phyloP scores from a whole-genome alignment of 2,797 vertebrate species.

The Arremon aurantiirostris region DNA sequence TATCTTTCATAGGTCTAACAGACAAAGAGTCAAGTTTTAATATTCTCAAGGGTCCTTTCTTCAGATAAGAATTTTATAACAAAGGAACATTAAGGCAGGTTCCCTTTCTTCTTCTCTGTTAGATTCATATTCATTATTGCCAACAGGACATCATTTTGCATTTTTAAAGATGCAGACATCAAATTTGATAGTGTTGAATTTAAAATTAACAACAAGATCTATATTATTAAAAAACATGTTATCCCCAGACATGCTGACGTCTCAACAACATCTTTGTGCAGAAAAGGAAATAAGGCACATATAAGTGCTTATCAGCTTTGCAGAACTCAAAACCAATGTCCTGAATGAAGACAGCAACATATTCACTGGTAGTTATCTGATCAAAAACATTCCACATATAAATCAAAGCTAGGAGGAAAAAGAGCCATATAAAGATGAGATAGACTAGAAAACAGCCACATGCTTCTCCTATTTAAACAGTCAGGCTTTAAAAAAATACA shows the following conservation, averaged over 20 bases:
- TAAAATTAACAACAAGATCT: slow-evolving; percentile 60
- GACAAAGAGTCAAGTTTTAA: slow-evolving; percentile 41
- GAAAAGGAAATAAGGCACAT: slow-evolving; percentile 56
- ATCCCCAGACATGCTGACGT: slow-evolving; percentile 61
- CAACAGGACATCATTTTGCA: slow-evolving; percentile 36
- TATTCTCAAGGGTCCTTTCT: slow-evolving; percentile 46
- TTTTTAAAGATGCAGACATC: slow-evolving; percentile 58
- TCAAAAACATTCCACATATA: slow-evolving; percentile 56
- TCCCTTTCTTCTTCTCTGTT: not conserved
- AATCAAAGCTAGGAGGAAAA: slow-evolving; percentile 40
- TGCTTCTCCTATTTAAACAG: slow-evolving; percentile 18
- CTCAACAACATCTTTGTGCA: slow-evolving; percentile 47
- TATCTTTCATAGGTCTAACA: slow-evolving; percentile 11
- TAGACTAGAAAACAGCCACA: slow-evolving; percentile 11
- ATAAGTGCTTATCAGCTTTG: slow-evolving; percentile 53
- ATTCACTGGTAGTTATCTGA: slow-evolving; percentile 40
- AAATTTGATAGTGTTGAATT: slow-evolving; percentile 60
- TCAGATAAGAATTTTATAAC: slow-evolving; percentile 46
- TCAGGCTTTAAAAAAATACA: slow-evolving; percentile 4
- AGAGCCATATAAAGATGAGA: slow-evolving; percentile 10
- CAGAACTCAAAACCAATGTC: slow-evolving; percentile 33
- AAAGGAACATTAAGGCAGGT: slow-evolving; percentile 25
- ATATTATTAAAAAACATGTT: slow-evolving; percentile 60
- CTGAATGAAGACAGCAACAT: slow-evolving; percentile 52
- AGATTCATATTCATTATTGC: slow-evolving; percentile 24